These are phyloP conservation scores for Pterois miles DNA, from an alignment of 2,797 vertebrate species.

Conservation along the genomic window DNA sequence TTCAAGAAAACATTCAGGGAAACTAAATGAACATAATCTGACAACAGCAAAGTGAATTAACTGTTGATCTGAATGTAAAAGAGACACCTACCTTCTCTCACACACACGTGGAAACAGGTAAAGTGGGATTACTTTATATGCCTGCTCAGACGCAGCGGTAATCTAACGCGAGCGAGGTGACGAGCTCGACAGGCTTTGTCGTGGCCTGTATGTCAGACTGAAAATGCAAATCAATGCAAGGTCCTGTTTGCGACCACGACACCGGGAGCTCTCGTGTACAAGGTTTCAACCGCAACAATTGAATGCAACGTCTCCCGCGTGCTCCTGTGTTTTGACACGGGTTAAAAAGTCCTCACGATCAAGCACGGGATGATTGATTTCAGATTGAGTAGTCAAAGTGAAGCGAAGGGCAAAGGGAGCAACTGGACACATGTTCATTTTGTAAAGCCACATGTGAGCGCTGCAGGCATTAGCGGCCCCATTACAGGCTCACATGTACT, in stretches of 20 bases:
- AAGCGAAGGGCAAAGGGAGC: constrained; percentile 58
- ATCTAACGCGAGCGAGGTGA: constrained; percentile 6
- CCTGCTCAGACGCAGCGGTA: background rate
- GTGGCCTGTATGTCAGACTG: constrained; percentile 16
- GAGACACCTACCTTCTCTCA: background rate
- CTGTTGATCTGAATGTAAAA: constrained; percentile 1
- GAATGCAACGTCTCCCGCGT: constrained; percentile 45
- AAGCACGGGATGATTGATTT: constrained; percentile 70
- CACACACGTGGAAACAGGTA: background rate
- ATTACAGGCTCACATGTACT: constrained; percentile 24
- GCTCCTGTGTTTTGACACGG: constrained; percentile 64
- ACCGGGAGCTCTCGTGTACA: constrained; percentile 64
- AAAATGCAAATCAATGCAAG: constrained; percentile 70
- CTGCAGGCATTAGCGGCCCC: constrained; percentile 8
- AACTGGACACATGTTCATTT: constrained; percentile 57
- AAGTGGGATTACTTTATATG: background rate
- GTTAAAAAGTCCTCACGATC: constrained; percentile 50
- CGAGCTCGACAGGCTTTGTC: background rate
- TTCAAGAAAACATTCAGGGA: background rate
- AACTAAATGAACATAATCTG: background rate
- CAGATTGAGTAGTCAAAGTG: constrained; percentile 62
- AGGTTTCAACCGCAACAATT: constrained; percentile 67
- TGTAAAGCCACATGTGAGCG: constrained; percentile 30
- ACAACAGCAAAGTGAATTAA: constrained; percentile 6
- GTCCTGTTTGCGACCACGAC: constrained; percentile 53